These are phyloP conservation scores for Elephantulus edwardii DNA, from an alignment of 2,113 vertebrate species.

Conservation along the genomic window DNA sequence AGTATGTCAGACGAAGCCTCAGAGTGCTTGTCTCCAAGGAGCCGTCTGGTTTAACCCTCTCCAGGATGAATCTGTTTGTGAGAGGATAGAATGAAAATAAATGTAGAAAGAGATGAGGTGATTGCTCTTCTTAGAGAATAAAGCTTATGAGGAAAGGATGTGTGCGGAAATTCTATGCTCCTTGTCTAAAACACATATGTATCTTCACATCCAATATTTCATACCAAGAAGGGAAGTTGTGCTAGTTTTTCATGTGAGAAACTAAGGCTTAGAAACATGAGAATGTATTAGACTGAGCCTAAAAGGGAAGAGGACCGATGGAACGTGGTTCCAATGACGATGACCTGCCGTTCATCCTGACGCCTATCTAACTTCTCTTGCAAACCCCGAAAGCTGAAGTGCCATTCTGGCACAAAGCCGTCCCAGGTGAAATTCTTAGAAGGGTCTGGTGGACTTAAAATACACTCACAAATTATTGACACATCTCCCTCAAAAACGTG, in stretches of 20 bases:
- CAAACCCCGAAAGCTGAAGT: background rate
- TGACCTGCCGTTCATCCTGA: background rate
- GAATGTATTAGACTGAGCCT: background rate
- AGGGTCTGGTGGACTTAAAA: background rate
- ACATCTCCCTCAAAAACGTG: background rate
- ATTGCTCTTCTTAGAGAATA: background rate
- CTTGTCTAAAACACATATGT: background rate
- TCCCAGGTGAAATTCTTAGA: slow-evolving; percentile 26
- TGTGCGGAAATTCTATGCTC: background rate
- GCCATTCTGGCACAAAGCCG: background rate
- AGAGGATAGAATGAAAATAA: too few relatives aligned
- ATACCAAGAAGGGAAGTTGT: background rate
- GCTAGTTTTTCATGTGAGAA: background rate
- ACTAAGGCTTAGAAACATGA: background rate
- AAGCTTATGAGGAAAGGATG: background rate
- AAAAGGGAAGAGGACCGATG: background rate
- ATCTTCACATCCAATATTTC: background rate
- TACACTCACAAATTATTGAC: background rate
- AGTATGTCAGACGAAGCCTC: too few relatives aligned
- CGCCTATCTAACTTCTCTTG: background rate
- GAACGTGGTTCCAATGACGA: background rate
- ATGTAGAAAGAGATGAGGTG: background rate
- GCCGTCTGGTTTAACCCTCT: too few relatives aligned
- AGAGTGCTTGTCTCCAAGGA: too few relatives aligned
- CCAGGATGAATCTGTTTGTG: too few relatives aligned